phyloP scores from a whole-genome alignment of 2,113 vertebrate genomes.

The Prunella himalayana region DNA sequence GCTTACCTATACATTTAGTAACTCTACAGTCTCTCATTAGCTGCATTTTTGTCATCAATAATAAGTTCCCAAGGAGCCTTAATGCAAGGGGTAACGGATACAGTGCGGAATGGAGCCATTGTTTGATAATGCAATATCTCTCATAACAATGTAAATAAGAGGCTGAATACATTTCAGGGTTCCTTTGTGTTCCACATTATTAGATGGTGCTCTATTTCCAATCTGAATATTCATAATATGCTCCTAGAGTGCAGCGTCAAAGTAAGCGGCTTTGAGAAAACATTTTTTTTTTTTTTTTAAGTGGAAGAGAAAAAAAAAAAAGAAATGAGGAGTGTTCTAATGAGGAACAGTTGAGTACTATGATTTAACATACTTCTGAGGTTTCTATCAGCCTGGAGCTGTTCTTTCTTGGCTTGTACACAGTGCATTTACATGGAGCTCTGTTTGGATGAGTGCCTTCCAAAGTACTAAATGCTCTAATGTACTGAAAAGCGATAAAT shows the following conservation, averaged over 20 bases:
- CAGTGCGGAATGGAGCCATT: slow-evolving; percentile 4
- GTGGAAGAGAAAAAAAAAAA: background rate
- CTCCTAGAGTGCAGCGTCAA: slow-evolving; percentile 34
- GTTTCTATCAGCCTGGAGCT: slow-evolving; percentile 57
- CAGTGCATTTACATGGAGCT: slow-evolving; percentile 52
- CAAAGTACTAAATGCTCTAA: slow-evolving; percentile 69
- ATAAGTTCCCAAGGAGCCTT: slow-evolving; percentile 47
- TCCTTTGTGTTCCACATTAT: slow-evolving; percentile 29
- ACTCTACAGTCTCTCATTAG: background rate
- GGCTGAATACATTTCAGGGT: background rate
- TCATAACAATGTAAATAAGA: slow-evolving; percentile 51
- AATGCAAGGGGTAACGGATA: background rate
- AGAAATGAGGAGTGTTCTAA: slow-evolving; percentile 42
- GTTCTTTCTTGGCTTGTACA: slow-evolving; percentile 58
- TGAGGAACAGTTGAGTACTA: slow-evolving; percentile 59
- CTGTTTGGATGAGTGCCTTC: slow-evolving; percentile 63
- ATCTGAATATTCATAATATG: slow-evolving; percentile 66
- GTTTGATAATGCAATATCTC: slow-evolving; percentile 27
- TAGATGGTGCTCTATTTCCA: slow-evolving; percentile 41
- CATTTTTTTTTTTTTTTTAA: slow-evolving; percentile 39
- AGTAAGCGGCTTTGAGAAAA: slow-evolving; percentile 55
- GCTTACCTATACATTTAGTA: slow-evolving; percentile 9
- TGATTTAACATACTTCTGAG: slow-evolving; percentile 54
- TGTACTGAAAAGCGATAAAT: slow-evolving; percentile 73
- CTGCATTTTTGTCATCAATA: slow-evolving; percentile 53